These are phyloP conservation scores for Acarapis woodi DNA, from an alignment of 1,140 invertebrate species.

Conservation along the genomic window DNA sequence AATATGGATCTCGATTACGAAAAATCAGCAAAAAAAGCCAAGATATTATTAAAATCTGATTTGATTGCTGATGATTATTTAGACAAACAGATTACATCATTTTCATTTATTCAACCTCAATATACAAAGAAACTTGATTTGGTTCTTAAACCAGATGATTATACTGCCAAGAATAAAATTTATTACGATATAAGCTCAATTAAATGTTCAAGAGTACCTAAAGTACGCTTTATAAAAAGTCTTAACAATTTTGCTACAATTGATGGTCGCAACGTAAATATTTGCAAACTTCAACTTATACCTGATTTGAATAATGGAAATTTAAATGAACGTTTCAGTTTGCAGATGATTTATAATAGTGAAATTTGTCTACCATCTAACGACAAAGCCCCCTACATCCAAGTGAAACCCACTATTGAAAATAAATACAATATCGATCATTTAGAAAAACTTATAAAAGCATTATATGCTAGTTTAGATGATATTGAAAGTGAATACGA, in stretches of 20 bases:
- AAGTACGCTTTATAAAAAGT: slow-evolving; percentile 8
- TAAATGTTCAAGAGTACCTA: background rate
- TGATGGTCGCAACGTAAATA: slow-evolving; percentile 2
- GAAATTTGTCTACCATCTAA: background rate
- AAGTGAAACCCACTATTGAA: background rate
- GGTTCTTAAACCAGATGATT: slow-evolving; percentile 3
- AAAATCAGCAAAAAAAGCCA: slow-evolving; percentile 1
- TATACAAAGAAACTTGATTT: slow-evolving; percentile 4
- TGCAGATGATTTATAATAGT: slow-evolving; percentile 3
- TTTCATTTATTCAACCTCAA: background rate
- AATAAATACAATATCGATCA: background rate
- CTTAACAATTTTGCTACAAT: slow-evolving; percentile 2
- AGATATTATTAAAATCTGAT: background rate
- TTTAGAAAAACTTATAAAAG: slow-evolving; percentile 6
- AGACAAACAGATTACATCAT: too few relatives aligned
- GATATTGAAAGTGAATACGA: slow-evolving; percentile 3
- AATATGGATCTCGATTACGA: too few relatives aligned
- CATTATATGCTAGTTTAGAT: slow-evolving; percentile 7
- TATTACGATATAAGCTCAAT: slow-evolving; percentile 6
- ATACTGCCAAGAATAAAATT: background rate
- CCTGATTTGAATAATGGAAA: background rate
- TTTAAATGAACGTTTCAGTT: slow-evolving; percentile 2
- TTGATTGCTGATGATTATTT: background rate
- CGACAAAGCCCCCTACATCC: slow-evolving; percentile 2
- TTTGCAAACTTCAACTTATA: slow-evolving; percentile 6